phyloP scores from a whole-genome alignment of 2,113 vertebrate genomes.

The Lophius piscatorius region DNA sequence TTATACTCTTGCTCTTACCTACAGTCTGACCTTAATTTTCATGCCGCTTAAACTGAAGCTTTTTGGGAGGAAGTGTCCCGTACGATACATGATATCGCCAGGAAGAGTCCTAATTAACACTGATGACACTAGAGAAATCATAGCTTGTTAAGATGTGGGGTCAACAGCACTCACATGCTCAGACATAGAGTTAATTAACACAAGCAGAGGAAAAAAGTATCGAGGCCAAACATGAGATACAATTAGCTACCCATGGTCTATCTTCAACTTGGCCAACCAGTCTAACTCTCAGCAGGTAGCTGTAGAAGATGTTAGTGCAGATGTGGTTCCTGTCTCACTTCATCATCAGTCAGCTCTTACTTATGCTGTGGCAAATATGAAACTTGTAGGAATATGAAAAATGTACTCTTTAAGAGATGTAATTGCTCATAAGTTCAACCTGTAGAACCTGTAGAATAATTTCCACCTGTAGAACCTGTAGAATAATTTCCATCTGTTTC shows the following conservation, averaged over 20 bases:
- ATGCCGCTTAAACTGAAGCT: constrained; percentile 10
- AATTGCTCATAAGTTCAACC: too few relatives aligned
- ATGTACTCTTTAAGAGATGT: too few relatives aligned
- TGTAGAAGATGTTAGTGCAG: too few relatives aligned
- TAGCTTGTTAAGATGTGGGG: constrained; percentile 47
- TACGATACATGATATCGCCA: constrained; percentile 11
- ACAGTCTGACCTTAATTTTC: neutral
- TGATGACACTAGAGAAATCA: constrained; percentile 25
- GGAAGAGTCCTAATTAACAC: constrained; percentile 56
- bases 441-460: too few relatives aligned
- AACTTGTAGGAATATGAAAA: neutral
- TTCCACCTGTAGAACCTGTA: too few relatives aligned
- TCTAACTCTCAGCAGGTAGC: constrained; percentile 21
- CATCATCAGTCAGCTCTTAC: neutral
- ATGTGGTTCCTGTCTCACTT: neutral
- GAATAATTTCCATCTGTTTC: too few relatives aligned
- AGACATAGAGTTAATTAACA: constrained; percentile 46
- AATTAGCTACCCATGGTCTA: neutral
- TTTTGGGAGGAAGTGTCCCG: neutral
- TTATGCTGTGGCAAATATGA: neutral
- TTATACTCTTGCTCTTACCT: too few relatives aligned
- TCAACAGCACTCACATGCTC: constrained; percentile 29
- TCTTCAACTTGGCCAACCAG: neutral
- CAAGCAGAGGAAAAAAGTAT: neutral
- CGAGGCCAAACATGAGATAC: neutral